Evolutionary conservation across 2,113 vertebrate genomes (phyloP), one percentile per base, ranked within the genome.

Genomic region (Austrofundulus limnaeus): DNA sequence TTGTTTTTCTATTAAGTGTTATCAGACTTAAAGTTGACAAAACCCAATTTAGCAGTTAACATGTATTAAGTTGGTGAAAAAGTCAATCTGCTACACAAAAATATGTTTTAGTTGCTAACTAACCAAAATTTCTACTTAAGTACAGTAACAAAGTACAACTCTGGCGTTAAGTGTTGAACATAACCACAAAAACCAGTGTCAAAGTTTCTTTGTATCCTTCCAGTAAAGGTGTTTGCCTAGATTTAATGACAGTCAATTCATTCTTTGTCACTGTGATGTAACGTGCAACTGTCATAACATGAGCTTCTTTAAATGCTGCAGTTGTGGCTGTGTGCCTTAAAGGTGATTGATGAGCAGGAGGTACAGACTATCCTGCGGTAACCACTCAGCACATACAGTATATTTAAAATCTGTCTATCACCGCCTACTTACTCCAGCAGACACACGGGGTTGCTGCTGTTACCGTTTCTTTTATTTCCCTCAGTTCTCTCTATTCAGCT

Each of bases 331-430:
- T 13, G 16, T 72, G 53, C 71, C 34, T 71, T 50, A 13, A n/a
- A 34, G 31, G 49, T 77, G 61, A 61, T 16, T 23, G 50, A 53
- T 16, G 43, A 63, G 70, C 16, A 5, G 19, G 20, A 59, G 66
- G 20, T 46, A 41, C 41, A 43, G 46, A 48, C 46, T 41, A 59
- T 47, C 54, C 57, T 60, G 6, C 51, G 65, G 21, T 45, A 50
- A 55, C 41, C 57, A 75, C 60, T 66, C 78, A 66, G 61, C 34
- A 46, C 61, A 50, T 37, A 57, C 65, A 47, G 47, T 56, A 67
- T 55, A 70, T 73, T 72, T 62, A 66, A 69, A 85, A 69, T 70
- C 67, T 65, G 82, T 67, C 82, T 17, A 74, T 86, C 85, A 83
- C 53, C 64, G 21, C 75, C 80, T 75, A 70, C 83, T 54, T 43